Evolutionary conservation across 2,113 vertebrate species (phyloP).

Genomic region (Triplophysa tibetana): DNA sequence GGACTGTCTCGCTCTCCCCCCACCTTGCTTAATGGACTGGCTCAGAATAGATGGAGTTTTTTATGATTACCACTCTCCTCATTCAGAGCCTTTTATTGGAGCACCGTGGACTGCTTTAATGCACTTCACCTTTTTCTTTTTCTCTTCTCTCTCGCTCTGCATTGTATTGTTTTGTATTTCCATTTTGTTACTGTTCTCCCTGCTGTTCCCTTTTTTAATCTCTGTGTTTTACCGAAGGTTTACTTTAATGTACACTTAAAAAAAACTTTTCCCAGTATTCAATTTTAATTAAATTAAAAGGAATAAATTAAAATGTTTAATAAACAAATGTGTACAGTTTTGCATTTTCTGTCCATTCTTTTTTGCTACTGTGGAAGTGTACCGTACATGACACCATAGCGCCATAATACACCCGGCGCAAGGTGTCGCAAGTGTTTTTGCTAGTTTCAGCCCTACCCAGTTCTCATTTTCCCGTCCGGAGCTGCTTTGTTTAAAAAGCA

Average conservation of each 20-base stretch:
- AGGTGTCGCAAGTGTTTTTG: no score
- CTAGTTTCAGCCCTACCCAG: no score
- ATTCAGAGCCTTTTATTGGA: conserved; percentile 52
- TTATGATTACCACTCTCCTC: conserved; percentile 52
- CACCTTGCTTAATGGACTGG: conserved; percentile 54
- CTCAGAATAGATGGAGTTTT: conserved; percentile 53
- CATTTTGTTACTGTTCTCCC: not conserved
- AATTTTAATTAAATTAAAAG: no score
- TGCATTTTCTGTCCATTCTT: no score
- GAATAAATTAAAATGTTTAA: no score
- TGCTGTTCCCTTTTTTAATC: not conserved
- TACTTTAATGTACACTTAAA: not conserved
- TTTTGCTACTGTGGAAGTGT: no score
- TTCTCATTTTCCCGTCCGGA: no score
- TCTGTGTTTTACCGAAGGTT: not conserved
- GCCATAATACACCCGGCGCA: no score
- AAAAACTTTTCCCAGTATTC: no score
- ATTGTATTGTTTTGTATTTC: conserved; percentile 11
- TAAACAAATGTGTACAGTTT: no score
- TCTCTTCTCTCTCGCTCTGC: not conserved
- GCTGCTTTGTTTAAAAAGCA: no score
- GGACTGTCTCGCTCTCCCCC: conserved; percentile 44
- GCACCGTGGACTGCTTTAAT: conserved; percentile 46
- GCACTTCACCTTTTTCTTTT: conserved; percentile 43
- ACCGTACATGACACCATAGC: no score